These are phyloP conservation scores for Romanogobio albipinnatus DNA, from an alignment of 2,113 vertebrate genomes.

Conservation along the genomic window DNA sequence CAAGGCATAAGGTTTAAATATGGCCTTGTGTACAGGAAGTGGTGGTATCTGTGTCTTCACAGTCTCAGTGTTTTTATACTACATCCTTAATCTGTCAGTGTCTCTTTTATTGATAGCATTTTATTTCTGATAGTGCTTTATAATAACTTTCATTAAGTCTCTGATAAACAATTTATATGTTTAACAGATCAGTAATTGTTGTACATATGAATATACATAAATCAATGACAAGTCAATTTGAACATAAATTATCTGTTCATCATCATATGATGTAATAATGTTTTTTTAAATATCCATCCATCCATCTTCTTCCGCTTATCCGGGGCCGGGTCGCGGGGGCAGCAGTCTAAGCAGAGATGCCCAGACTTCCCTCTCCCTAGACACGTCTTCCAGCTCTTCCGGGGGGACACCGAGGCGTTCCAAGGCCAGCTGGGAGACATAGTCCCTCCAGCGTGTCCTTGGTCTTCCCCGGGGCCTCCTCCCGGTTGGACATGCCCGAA, in stretches of 20 bases:
- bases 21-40: not conserved
- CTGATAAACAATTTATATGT: not conserved
- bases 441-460: too few relatives aligned
- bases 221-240: not conserved
- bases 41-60: not conserved
- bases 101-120: not conserved
- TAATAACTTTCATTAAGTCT: not conserved
- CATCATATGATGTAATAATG: not conserved
- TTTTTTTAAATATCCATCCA: not conserved
- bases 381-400: too few relatives aligned
- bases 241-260: not conserved
- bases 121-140: not conserved
- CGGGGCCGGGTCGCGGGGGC: too few relatives aligned
- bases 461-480: too few relatives aligned
- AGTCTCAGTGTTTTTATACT: not conserved
- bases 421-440: too few relatives aligned
- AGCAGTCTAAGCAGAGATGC: too few relatives aligned
- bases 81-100: not conserved
- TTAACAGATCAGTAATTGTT: not conserved
- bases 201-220: not conserved
- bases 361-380: too few relatives aligned
- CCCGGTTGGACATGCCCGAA: too few relatives aligned
- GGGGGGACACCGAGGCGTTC: too few relatives aligned
- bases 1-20: not conserved
- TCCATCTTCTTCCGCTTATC: too few relatives aligned